Evolutionary conservation across 2,113 vertebrate genomes (phyloP).

Genomic region (Macquaria ambigua): DNA sequence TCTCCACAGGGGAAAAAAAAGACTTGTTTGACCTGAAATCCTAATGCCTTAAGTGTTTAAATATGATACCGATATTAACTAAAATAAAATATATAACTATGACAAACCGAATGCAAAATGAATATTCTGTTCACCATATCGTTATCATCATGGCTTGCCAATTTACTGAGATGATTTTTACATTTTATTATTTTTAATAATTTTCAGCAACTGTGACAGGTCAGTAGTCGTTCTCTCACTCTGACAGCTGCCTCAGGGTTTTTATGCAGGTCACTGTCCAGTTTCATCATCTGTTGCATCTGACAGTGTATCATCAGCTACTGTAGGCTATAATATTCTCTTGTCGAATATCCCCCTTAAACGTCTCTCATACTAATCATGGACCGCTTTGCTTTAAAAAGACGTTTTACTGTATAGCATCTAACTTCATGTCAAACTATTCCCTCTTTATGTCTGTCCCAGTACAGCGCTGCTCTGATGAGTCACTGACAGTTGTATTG

Average conservation of each 20-base stretch:
- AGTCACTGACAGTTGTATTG: neutral
- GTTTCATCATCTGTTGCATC: neutral
- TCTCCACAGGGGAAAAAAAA: neutral
- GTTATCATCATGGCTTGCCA: neutral
- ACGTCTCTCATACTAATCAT: neutral
- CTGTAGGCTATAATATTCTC: neutral
- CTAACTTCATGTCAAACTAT: neutral
- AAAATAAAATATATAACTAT: neutral
- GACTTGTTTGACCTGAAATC: neutral
- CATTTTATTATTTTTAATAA: neutral
- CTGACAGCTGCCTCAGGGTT: neutral
- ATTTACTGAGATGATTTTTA: neutral
- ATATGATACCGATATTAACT: neutral
- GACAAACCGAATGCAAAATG: neutral
- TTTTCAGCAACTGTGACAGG: neutral
- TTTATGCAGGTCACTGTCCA: neutral
- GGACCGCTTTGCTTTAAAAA: neutral
- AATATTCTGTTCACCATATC: neutral
- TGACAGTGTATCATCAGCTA: neutral
- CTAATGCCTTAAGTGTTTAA: neutral
- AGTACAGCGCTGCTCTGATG: neutral
- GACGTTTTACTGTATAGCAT: neutral
- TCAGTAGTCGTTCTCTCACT: neutral
- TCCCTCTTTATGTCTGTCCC: neutral
- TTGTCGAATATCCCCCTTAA: neutral